Conservation (phyloP, 2,113 vertebrate genomes). For the Semicossyphus pulcher region DNA sequence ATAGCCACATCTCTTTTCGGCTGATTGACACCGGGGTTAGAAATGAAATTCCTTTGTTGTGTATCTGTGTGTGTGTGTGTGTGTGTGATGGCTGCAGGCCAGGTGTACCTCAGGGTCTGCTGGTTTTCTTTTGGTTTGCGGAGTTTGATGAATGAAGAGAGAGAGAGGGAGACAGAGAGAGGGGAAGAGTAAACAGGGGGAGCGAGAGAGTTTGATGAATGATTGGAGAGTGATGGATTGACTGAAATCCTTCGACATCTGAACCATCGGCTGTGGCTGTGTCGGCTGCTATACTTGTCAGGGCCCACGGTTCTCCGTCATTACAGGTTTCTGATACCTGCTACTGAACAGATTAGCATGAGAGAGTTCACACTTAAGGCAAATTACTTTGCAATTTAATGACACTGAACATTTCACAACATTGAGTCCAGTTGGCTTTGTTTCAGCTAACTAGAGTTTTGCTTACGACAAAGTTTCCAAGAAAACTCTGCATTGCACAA, state of each 20-base stretch:
- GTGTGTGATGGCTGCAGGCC: conserved; percentile 47
- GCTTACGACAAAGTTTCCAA: no score
- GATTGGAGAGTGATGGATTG: conserved; percentile 75
- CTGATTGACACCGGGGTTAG: conserved; percentile 72
- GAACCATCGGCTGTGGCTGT: conserved; percentile 38
- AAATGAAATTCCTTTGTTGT: conserved; percentile 74
- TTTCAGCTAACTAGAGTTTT: no score
- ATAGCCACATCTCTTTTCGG: conserved; percentile 67
- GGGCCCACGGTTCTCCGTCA: conserved; percentile 1
- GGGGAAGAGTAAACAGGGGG: conserved; percentile 26
- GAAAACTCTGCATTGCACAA: no score
- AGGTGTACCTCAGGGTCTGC: conserved; percentile 77
- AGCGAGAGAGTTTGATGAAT: conserved; percentile 67
- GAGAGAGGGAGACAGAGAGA: conserved; percentile 7
- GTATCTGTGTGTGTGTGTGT: conserved; percentile 29
- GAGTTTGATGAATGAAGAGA: conserved; percentile 74
- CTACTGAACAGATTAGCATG: background rate
- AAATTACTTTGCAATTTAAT: background rate
- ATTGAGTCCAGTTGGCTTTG: no score
- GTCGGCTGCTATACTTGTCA: conserved; percentile 38
- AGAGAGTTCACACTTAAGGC: background rate
- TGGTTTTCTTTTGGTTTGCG: conserved; percentile 76
- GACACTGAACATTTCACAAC: background rate
- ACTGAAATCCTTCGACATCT: conserved; percentile 59
- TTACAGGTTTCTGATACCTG: conserved; percentile 1